phyloP scores from a whole-genome alignment of 1,140 invertebrate species.

The Stegodyphus mimosarum region DNA sequence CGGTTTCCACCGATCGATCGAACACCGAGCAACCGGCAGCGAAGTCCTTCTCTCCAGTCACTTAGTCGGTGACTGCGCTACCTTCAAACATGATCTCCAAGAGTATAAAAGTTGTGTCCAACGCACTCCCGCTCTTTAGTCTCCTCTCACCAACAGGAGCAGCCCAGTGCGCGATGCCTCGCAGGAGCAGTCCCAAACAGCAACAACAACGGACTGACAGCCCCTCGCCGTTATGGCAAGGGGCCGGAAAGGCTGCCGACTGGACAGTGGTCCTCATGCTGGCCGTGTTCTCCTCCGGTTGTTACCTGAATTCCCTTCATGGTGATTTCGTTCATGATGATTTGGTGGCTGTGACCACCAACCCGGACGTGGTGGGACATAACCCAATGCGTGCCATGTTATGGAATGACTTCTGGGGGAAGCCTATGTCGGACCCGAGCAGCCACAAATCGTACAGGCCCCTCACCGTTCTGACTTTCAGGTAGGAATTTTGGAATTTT shows the following conservation, averaged over 20 bases:
- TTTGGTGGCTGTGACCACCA: conserved; percentile 85
- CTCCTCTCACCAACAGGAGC: background rate
- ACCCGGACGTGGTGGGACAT: conserved; percentile 82
- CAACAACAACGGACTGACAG: background rate
- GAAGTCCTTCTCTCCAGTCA: background rate
- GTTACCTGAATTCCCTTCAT: conserved; percentile 81
- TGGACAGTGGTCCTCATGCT: background rate
- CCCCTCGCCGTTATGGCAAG: background rate
- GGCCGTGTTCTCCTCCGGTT: conserved; percentile 72
- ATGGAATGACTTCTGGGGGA: conserved; percentile 92
- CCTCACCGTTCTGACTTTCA: conserved; percentile 82
- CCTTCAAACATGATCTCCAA: background rate
- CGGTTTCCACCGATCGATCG: conserved; percentile 23
- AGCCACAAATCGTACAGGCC: conserved; percentile 94
- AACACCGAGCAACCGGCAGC: background rate
- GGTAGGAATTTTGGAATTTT: conserved; percentile 72
- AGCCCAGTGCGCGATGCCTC: background rate
- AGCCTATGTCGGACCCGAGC: conserved; percentile 83
- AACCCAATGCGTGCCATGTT: conserved; percentile 77
- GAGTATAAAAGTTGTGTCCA: background rate
- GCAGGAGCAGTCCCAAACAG: background rate
- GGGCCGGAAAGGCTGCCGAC: background rate
- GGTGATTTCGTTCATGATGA: conserved; percentile 94
- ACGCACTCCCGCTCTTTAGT: background rate
- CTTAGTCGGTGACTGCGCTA: background rate